Evolutionary conservation across 2,797 vertebrate genomes (phyloP), one percentile per base, ranked within the genome.

Genomic region (Chelon labrosus): DNA sequence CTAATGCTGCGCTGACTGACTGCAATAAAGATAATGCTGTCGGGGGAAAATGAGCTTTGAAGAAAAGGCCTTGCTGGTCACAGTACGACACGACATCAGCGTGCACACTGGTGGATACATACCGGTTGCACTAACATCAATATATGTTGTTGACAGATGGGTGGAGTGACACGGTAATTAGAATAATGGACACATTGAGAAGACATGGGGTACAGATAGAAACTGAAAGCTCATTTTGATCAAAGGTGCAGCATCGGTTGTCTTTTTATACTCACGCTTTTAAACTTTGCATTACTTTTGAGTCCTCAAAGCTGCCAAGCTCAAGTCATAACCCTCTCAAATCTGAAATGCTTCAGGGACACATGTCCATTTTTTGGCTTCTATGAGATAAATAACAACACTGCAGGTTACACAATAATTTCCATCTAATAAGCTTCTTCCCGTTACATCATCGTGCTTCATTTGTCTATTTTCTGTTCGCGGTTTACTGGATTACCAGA

Each of bases 191-290:
- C 27, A 17, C n/a, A 38, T 20, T 46, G 66, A 61, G 61, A 63
- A 72, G 75, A 52, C 63, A 41, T 57, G 60, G 47, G 22, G 42
- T 41, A 38, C n/a, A 66, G 61, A 27, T 37, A 41, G 55, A 20
- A 59, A 42, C 47, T 11, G 51, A 22, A 49, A 38, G 27, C 39
- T 75, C n/a, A 63, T 76, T 71, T 73, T 71, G 70, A 73, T 79
- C 58, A 75, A 53, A 66, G 16, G 41, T 68, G 58, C 73, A 61
- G 35, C 69, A 82, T 88, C 79, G 80, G 61, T 81, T 64, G 65
- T 37, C 59, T 37, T 63, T 63, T 7, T 39, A 19, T 61, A 64
- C 74, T 74, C 57, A 42, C 51, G 64, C 76, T 55, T 77, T 83
- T 57, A 71, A 72, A 70, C 72, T 42, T 31, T 19, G 51, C 73